Conservation (phyloP, 2,113 vertebrate species). For the Zapus hudsonius region DNA sequence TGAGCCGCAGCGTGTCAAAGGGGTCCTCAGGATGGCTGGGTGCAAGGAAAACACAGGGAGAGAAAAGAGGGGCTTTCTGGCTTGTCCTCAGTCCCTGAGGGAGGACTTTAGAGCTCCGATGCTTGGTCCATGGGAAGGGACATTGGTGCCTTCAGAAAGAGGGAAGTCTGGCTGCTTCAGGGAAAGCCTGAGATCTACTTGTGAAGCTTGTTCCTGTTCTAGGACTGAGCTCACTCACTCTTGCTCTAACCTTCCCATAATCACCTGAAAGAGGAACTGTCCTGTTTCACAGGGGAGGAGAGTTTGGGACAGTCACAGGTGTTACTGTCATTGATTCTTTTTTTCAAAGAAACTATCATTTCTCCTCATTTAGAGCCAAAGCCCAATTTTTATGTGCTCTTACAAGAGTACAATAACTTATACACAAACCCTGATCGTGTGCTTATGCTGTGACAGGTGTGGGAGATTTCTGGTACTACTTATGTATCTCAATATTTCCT, state of each 20-base stretch:
- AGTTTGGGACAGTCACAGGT: background rate
- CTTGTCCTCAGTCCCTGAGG: background rate
- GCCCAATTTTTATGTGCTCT: background rate
- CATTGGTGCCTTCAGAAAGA: background rate
- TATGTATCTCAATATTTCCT: background rate
- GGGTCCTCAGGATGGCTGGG: background rate
- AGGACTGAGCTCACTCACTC: background rate
- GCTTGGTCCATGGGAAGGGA: background rate
- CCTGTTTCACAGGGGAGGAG: background rate
- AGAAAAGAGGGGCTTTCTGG: background rate
- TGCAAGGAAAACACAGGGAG: background rate
- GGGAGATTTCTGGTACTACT: background rate
- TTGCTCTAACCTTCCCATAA: too few relatives aligned
- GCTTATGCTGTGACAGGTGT: too few relatives aligned
- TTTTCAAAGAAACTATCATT: background rate
- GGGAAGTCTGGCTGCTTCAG: background rate
- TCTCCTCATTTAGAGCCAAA: background rate
- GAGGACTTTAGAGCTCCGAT: background rate
- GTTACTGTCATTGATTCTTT: background rate
- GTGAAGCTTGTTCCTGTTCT: background rate
- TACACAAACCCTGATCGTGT: background rate
- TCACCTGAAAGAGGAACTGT: background rate
- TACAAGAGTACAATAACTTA: background rate
- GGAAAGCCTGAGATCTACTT: background rate
- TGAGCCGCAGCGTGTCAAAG: slow-evolving; percentile 41